A percentile compares a stretch with the other conserved stretches of the same genome.
These are phyloP conservation scores for Lordiphosa clarofinis DNA, from an alignment of 1,140 invertebrate genomes.

Conservation along the genomic window DNA sequence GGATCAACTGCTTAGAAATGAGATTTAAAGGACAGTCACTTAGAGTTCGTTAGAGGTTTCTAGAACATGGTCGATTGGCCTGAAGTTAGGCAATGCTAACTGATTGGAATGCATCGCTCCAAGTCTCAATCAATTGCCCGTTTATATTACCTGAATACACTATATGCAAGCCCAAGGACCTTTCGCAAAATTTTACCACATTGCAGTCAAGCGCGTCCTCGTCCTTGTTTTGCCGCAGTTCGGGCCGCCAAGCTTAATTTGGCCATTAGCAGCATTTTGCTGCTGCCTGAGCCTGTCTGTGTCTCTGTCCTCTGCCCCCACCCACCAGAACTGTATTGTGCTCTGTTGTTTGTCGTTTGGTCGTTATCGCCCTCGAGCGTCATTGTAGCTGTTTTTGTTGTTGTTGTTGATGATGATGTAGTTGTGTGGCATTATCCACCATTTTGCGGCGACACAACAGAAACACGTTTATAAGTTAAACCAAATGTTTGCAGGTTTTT, in stretches of 20 bases:
- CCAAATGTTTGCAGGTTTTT: slow-evolving; percentile 23
- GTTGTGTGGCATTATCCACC: slow-evolving; percentile 21
- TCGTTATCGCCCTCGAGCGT: slow-evolving; percentile 11
- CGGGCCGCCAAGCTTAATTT: slow-evolving; percentile 55
- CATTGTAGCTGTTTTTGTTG: slow-evolving; percentile 3
- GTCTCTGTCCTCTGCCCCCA: background rate
- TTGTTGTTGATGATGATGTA: too few species aligned
- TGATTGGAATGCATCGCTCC: too few species aligned
- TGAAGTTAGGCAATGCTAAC: too few species aligned
- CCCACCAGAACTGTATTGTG: background rate
- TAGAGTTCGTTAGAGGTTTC: too few species aligned
- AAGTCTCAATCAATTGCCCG: too few species aligned
- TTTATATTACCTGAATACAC: too few species aligned
- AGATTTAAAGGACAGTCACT: too few species aligned
- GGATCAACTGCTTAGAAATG: too few species aligned
- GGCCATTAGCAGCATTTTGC: slow-evolving; percentile 47
- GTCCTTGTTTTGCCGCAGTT: slow-evolving; percentile 4
- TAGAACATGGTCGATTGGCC: too few species aligned
- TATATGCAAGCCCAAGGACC: too few species aligned
- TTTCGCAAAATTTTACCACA: background rate
- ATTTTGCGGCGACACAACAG: slow-evolving; percentile 22
- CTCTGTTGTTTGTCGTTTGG: slow-evolving; percentile 1
- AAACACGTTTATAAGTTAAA: slow-evolving; percentile 35
- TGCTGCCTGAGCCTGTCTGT: slow-evolving; percentile 5
- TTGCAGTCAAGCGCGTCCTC: slow-evolving; percentile 8